Evolutionary conservation across 2,888 invertebrate genomes (phyloP).

Genomic region (Hypsopygia costalis): DNA sequence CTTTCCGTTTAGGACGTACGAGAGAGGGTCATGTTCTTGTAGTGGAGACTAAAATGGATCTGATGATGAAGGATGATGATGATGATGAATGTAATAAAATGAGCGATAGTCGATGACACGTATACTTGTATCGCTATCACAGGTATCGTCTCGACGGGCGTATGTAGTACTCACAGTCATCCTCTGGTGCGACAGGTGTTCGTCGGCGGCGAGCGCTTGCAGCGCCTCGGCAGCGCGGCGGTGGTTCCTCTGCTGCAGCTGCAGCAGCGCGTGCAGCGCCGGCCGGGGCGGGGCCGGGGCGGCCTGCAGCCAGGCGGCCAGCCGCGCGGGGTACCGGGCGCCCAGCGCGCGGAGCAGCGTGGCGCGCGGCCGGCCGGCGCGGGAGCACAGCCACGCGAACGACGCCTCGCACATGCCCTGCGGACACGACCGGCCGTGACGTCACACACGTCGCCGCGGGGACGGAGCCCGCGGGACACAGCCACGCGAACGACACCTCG

Average conservation of each 20-base stretch:
- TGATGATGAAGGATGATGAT: too few relatives aligned
- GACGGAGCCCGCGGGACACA: too few relatives aligned
- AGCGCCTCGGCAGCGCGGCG: slow-evolving; percentile 14
- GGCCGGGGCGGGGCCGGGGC: slow-evolving; percentile 19
- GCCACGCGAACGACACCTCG: too few relatives aligned
- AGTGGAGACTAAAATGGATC: too few relatives aligned
- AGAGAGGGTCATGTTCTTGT: too few relatives aligned
- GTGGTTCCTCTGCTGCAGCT: slow-evolving; percentile 16
- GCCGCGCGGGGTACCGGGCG: slow-evolving; percentile 13
- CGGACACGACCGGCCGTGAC: too few relatives aligned
- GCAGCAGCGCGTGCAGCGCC: slow-evolving; percentile 21
- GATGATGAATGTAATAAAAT: too few relatives aligned
- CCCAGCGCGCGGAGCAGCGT: slow-evolving; percentile 18
- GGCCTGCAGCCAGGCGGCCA: slow-evolving; percentile 20
- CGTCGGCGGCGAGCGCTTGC: slow-evolving; percentile 22
- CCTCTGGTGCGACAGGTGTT: slow-evolving; percentile 44
- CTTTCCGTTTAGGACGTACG: too few relatives aligned
- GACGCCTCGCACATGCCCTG: slow-evolving; percentile 52
- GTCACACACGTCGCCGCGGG: too few relatives aligned
- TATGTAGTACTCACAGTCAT: slow-evolving; percentile 76
- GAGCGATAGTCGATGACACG: too few relatives aligned
- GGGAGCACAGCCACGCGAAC: slow-evolving; percentile 40
- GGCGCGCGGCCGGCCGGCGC: slow-evolving; percentile 21
- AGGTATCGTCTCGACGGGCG: too few relatives aligned
- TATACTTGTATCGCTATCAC: too few relatives aligned